Base-by-base conservation (phyloP, 2,113 vertebrate species). In the Panurus biarmicus region DNA sequence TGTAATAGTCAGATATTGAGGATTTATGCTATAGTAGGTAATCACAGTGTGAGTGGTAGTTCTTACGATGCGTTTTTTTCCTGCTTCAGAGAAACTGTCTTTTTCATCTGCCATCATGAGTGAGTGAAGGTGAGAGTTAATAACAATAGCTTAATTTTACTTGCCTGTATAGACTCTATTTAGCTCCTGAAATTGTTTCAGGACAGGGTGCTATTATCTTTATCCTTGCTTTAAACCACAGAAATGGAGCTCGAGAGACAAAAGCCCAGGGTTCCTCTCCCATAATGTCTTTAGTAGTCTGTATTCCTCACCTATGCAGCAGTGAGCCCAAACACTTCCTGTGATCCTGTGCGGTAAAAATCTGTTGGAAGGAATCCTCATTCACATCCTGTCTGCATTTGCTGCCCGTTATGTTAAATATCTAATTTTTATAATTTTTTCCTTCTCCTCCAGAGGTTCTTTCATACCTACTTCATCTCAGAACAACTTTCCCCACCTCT, bases 381-480 rank as follows among this genome's bases (percentile, higher is more conserved):
- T 76, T 91, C 85, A 51, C 60, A 74, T 88, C 89, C 78, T 91
- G 74, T 54, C 87, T 60, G 40, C 40, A 12, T 42, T 42, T 42
- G 40, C 40, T 42, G 12, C 40, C 40, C 15, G 48, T 90, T 93
- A 93, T 93, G 83, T 84, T 86, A 53, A 70, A 84, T 88, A 73
- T 91, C 17, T 54, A 10, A 10, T 17, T 21, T 56, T 33, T 21
- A 48, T n/a, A n/a, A n/a, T 73, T 66, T 84, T 76, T 31, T 62
- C 7, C 15, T 73, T 65, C 35, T 95, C 14, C 16, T 65, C 51
- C 72, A 61, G 79, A 91, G 93, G 87, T 94, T 95, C 87, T 70
- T 96, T 94, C 33, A 23, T 74, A 70, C 67, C 82, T 96, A 74
- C 71, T 91, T 95, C 81, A 87, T 48, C 81, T 60, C 51, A 14